phyloP scores from a whole-genome alignment of 2,797 vertebrate species.

The Psittacula derbiana region DNA sequence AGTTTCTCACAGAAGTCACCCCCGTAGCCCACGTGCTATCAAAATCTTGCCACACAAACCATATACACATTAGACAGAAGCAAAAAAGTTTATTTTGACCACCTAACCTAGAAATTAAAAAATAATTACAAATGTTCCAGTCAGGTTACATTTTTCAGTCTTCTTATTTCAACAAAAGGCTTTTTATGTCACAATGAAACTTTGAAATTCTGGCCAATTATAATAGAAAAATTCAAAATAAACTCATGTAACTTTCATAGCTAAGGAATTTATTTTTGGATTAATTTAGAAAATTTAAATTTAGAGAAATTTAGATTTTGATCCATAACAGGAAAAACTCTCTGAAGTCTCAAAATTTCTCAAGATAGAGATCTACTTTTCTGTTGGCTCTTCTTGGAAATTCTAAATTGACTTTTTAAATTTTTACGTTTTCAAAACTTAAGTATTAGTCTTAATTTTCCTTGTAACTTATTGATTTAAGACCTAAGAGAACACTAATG shows the following conservation, averaged over 20 bases:
- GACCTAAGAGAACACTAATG: neutral
- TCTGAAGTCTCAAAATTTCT: neutral
- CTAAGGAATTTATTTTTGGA: neutral
- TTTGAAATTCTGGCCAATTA: neutral
- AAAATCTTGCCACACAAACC: neutral
- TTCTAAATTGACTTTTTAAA: neutral
- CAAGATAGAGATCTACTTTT: neutral
- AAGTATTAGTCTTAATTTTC: neutral
- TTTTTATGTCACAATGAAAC: neutral
- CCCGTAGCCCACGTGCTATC: neutral
- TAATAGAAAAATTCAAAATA: neutral
- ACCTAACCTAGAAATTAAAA: neutral
- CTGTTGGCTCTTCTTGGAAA: rapidly evolving
- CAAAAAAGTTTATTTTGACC: neutral
- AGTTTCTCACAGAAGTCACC: neutral
- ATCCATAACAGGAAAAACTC: neutral
- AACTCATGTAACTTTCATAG: neutral
- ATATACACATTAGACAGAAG: neutral
- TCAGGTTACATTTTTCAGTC: neutral
- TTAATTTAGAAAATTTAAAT: neutral
- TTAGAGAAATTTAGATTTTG: neutral
- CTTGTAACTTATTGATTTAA: neutral
- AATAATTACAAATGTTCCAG: neutral
- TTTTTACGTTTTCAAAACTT: neutral
- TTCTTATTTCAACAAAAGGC: neutral